Evolutionary conservation across 2,797 vertebrate genomes (phyloP).

Genomic region (Sciurus vulgaris): DNA sequence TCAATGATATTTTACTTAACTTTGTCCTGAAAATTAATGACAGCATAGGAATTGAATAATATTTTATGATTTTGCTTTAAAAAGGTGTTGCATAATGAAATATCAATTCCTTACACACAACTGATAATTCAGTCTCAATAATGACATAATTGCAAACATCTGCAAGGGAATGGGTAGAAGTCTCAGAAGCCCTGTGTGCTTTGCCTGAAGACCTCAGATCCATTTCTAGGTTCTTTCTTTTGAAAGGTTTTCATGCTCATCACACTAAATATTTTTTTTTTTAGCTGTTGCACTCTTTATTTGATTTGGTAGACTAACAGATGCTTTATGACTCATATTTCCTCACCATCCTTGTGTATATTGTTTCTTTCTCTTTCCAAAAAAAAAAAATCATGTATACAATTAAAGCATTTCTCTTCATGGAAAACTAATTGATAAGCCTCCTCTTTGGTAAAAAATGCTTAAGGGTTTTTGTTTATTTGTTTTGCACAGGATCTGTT

Average conservation of each 20-base stretch:
- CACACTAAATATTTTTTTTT: background rate
- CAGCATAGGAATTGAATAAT: background rate
- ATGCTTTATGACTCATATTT: conserved; percentile 21
- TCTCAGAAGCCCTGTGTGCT: background rate
- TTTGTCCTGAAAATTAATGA: conserved; percentile 21
- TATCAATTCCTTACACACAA: background rate
- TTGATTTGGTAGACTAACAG: conserved; percentile 62
- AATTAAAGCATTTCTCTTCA: conserved; percentile 32
- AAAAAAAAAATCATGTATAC: background rate
- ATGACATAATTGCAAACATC: background rate
- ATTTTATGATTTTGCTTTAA: conserved; percentile 36
- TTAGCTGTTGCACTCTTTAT: background rate
- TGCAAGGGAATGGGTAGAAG: background rate
- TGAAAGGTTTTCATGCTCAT: conserved; percentile 23
- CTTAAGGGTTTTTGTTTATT: background rate
- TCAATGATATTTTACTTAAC: conserved; percentile 54
- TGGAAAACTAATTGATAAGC: conserved; percentile 27
- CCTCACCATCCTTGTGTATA: background rate
- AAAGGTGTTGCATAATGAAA: background rate
- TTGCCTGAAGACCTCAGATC: background rate
- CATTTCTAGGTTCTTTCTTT: background rate
- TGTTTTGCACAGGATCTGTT: background rate
- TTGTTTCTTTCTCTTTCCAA: background rate
- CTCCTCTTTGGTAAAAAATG: background rate
- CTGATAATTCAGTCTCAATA: background rate